phyloP scores from a whole-genome alignment of 2,113 vertebrate species.

The Cavia aperea region DNA sequence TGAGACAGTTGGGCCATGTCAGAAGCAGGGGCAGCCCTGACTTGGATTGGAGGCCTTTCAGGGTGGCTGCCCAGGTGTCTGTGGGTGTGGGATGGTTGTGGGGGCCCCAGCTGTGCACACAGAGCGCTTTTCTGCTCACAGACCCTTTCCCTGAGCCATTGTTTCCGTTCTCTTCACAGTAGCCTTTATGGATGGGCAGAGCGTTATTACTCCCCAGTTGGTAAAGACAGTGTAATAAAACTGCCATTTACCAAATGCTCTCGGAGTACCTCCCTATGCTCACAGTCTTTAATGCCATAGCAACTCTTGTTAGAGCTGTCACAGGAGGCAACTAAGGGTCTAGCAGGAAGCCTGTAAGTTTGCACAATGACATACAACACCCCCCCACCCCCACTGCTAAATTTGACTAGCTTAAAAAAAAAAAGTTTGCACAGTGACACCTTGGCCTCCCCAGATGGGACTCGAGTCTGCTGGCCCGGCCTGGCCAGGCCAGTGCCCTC shows the following conservation, averaged over 20 bases:
- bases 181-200: neutral
- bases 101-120: neutral
- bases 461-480: neutral
- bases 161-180: neutral
- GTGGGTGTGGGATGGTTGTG: neutral
- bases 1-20: neutral
- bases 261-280: neutral
- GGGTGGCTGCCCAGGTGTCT: neutral
- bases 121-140: neutral
- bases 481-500: neutral
- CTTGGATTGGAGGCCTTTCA: neutral
- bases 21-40: neutral
- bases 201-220: neutral
- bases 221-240: neutral
- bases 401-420: no score
- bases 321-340: neutral
- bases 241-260: neutral
- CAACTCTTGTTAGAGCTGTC: neutral
- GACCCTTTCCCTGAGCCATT: neutral
- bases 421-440: no score
- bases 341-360: neutral
- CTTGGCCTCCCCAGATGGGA: neutral
- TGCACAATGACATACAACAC: no score
- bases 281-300: neutral
- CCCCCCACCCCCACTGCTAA: no score